phyloP scores from a whole-genome alignment of 2,113 vertebrate species.

The Scopus umbretta region DNA sequence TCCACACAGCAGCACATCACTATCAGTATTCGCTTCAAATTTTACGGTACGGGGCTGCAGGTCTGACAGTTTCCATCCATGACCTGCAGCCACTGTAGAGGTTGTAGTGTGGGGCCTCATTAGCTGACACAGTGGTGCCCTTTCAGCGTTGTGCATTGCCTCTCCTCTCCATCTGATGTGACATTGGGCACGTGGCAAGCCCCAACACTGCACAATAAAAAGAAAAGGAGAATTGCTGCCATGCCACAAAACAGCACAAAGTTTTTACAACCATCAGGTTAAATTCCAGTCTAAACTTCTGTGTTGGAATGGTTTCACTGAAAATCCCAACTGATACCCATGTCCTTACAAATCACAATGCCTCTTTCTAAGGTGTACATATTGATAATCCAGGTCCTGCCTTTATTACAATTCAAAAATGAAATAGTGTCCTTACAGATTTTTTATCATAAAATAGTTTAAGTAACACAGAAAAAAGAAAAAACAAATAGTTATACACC shows the following conservation, averaged over 20 bases:
- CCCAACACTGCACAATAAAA: neutral
- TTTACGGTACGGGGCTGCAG: neutral
- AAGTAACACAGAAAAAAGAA: neutral
- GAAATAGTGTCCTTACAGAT: neutral
- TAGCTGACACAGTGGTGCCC: neutral
- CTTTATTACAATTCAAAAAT: neutral
- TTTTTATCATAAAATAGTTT: neutral
- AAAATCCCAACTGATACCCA: neutral
- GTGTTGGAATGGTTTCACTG: neutral
- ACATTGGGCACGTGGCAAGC: neutral
- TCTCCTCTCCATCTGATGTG: neutral
- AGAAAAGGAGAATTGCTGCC: neutral
- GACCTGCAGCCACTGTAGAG: neutral
- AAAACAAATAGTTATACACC: neutral
- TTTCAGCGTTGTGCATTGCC: neutral
- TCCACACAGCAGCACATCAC: neutral
- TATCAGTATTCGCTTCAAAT: neutral
- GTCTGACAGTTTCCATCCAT: neutral
- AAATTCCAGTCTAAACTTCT: neutral
- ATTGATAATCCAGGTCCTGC: neutral
- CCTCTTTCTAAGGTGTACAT: neutral
- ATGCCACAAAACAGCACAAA: neutral
- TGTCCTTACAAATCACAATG: neutral
- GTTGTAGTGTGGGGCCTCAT: neutral
- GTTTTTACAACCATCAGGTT: neutral